Percentiles rank a stretch among this genome's conserved stretches.
These are phyloP conservation scores for Eurystomus gularis DNA, from an alignment of 2,113 vertebrate species.

Conservation along the genomic window DNA sequence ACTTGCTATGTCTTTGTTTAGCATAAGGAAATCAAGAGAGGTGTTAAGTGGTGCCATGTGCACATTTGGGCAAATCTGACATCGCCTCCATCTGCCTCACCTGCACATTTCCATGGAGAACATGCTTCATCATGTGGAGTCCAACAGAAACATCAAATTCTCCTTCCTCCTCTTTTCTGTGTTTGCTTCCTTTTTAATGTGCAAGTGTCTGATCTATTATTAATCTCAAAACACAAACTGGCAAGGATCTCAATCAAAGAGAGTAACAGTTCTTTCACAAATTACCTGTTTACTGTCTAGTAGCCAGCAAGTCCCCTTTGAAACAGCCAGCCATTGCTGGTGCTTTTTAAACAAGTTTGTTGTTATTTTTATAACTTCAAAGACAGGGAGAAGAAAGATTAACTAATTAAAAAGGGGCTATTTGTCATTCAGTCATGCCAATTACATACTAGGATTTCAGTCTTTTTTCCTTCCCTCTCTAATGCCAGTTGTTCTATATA, in stretches of 20 bases:
- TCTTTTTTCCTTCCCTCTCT: neutral
- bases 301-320: slow-evolving; percentile 51
- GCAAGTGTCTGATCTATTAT: slow-evolving; percentile 84
- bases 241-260: slow-evolving; percentile 79
- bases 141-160: neutral
- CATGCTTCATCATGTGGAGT: slow-evolving; percentile 4
- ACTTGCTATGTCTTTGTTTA: slow-evolving; percentile 65
- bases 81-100: neutral
- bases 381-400: slow-evolving; percentile 17
- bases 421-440: slow-evolving; percentile 19
- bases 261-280: slow-evolving; percentile 66
- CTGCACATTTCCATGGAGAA: neutral
- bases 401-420: slow-evolving; percentile 43
- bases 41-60: slow-evolving; percentile 62
- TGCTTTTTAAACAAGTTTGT: slow-evolving; percentile 37
- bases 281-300: slow-evolving; percentile 72
- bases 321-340: slow-evolving; percentile 49
- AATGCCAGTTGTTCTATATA: neutral
- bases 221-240: slow-evolving; percentile 80
- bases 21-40: slow-evolving; percentile 73
- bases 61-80: slow-evolving; percentile 43
- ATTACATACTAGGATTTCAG: neutral
- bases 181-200: slow-evolving; percentile 72
- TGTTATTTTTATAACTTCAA: slow-evolving; percentile 41
- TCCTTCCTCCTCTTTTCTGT: neutral